These are phyloP conservation scores for Chelonus insularis DNA, from an alignment of 1,140 invertebrate genomes.

Conservation along the genomic window DNA sequence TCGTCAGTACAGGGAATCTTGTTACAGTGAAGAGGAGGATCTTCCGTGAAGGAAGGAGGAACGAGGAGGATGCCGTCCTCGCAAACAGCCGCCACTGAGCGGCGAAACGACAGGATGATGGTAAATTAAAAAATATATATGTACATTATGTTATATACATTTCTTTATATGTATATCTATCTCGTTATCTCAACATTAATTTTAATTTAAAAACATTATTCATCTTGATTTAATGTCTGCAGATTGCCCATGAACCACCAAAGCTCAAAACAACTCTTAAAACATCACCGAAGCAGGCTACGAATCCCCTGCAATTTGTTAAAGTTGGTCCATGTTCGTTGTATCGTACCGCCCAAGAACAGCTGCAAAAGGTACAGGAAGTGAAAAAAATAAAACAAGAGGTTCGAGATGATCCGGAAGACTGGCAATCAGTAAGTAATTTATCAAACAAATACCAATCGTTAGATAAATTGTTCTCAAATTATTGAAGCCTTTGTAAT, in stretches of 20 bases:
- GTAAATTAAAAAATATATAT: conserved; percentile 36
- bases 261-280: conserved; percentile 57
- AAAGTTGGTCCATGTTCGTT: conserved; percentile 84
- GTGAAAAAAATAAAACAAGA: conserved; percentile 79
- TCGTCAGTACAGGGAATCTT: conserved; percentile 41
- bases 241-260: conserved; percentile 55
- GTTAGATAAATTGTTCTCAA: too few relatives aligned
- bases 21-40: conserved; percentile 46
- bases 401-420: conserved; percentile 78
- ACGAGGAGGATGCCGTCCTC: conserved; percentile 52
- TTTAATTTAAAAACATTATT: background rate
- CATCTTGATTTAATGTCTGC: conserved; percentile 15
- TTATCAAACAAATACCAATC: too few relatives aligned
- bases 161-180: too few relatives aligned
- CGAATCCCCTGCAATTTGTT: conserved; percentile 87
- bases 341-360: conserved; percentile 81
- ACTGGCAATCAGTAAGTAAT: conserved; percentile 87
- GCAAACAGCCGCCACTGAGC: conserved; percentile 51
- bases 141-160: too few relatives aligned
- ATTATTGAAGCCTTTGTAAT: too few relatives aligned
- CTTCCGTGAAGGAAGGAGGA: conserved; percentile 39
- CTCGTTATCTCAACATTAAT: too few relatives aligned
- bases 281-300: conserved; percentile 75
- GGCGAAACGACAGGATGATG: conserved; percentile 49
- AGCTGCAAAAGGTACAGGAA: conserved; percentile 82